phyloP scores from a whole-genome alignment of 1,140 invertebrate genomes.

The Matsumurasca onukii region DNA sequence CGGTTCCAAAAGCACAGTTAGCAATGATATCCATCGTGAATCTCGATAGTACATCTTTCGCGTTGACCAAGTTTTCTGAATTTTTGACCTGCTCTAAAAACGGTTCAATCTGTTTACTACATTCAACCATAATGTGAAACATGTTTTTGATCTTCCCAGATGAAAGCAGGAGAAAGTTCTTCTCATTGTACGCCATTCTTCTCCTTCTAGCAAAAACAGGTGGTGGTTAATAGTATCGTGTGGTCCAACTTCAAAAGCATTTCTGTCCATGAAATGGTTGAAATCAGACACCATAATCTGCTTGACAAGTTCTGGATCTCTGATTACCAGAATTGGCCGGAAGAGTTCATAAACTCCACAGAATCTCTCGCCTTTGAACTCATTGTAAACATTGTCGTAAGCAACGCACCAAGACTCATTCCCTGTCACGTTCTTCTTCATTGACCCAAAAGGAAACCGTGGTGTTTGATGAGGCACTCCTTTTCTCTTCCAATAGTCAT shows the following conservation, averaged over 20 bases:
- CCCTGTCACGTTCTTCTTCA: background rate
- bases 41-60: slow-evolving; percentile 51
- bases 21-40: slow-evolving; percentile 59
- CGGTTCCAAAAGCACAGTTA: slow-evolving; percentile 58
- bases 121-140: slow-evolving; percentile 51
- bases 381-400: slow-evolving; percentile 4
- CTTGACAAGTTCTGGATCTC: slow-evolving; percentile 57
- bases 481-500: background rate
- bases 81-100: background rate
- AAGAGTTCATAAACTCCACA: background rate
- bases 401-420: background rate
- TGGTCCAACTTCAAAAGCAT: slow-evolving; percentile 29
- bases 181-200: slow-evolving; percentile 56
- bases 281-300: slow-evolving; percentile 57
- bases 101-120: slow-evolving; percentile 35
- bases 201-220: slow-evolving; percentile 43
- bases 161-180: slow-evolving; percentile 56
- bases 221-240: slow-evolving; percentile 31
- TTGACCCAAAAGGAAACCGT: slow-evolving; percentile 2
- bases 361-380: background rate
- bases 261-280: slow-evolving; percentile 55
- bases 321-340: background rate
- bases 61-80: slow-evolving; percentile 44
- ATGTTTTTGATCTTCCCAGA: slow-evolving; percentile 58
- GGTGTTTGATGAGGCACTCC: background rate